phyloP scores from a whole-genome alignment of 2,113 vertebrate species.

The Falco punctatus region DNA sequence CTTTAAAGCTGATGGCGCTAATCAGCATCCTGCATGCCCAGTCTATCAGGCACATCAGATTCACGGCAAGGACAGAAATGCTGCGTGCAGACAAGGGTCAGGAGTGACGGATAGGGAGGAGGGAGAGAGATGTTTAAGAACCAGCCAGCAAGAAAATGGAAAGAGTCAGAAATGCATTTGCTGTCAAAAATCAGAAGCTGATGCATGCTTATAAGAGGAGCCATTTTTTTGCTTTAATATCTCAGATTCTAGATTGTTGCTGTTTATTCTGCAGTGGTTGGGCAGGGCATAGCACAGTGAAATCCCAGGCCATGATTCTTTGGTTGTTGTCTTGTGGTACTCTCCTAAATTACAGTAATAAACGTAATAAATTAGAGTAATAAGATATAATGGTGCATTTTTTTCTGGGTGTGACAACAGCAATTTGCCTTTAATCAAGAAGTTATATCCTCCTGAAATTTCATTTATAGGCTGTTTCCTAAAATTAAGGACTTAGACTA shows the following conservation, averaged over 20 bases:
- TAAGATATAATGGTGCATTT: background rate
- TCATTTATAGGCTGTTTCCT: conserved; percentile 15
- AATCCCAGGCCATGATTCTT: background rate
- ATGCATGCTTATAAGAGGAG: background rate
- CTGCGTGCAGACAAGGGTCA: background rate
- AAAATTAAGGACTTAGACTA: conserved; percentile 35
- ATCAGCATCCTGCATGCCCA: background rate
- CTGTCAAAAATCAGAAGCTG: conserved; percentile 38
- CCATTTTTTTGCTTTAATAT: background rate
- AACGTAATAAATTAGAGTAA: background rate
- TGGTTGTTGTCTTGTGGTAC: background rate
- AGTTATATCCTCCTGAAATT: background rate
- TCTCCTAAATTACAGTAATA: background rate
- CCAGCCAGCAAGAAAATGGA: background rate
- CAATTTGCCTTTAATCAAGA: conserved; percentile 12
- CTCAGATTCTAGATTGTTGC: background rate
- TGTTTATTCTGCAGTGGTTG: background rate
- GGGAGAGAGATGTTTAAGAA: background rate
- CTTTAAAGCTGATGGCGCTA: background rate
- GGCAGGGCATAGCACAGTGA: background rate
- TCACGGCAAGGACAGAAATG: conserved; percentile 7
- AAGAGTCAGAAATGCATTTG: conserved; percentile 9
- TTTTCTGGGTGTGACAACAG: background rate
- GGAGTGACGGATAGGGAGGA: background rate
- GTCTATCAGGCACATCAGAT: conserved; percentile 20